Base-by-base conservation (phyloP, 2,113 vertebrate species). In the Pelodiscus sinensis region DNA sequence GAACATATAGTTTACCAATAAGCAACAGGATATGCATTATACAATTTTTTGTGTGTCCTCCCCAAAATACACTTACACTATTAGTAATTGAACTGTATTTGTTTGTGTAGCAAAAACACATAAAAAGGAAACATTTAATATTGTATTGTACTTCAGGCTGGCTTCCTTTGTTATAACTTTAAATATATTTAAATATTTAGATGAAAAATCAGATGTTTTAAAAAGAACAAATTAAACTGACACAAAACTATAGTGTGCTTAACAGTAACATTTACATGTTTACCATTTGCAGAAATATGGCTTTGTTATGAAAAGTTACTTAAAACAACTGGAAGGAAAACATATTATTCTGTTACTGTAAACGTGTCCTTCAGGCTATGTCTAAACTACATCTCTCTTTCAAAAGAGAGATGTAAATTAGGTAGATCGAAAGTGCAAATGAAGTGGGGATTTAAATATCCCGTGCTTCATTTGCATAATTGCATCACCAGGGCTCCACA, bases 101-200 rank as follows among this genome's bases (percentile, higher is more conserved):
- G 52, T 94, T 95, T 86, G 27, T 95, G 84, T 92, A 93, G 89
- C 44, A 96, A 96, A 95, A 93, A 81, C 79, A 54, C 79, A 79
- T 95, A 75, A 79, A 93, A 71, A 93, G 83, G 94, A 94, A 60
- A 85, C 52, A 44, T 87, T 35, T 81, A 78, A 84, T 93, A 89
- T 96, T 92, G 83, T 27, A 57, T 94, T 92, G 84, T 93, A 95
- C 96, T 97, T 95, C 94, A 89, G 79, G 79, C 95, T 96, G 94
- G 90, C 92, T 97, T 97, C 93, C 94, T 81, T 96, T 96, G 93
- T 96, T 96, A 85, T 91, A 81, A 94, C 87, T 83, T 92, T 91
- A 75, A 65, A 57, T 80, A 52, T 89, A 86, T 94, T 96, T 96
- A 81, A 95, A 92, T 94, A 94, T 87, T 65, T 87, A 94, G 84